phyloP scores from a whole-genome alignment of 2,888 invertebrate genomes.

The Hartigia nigra region DNA sequence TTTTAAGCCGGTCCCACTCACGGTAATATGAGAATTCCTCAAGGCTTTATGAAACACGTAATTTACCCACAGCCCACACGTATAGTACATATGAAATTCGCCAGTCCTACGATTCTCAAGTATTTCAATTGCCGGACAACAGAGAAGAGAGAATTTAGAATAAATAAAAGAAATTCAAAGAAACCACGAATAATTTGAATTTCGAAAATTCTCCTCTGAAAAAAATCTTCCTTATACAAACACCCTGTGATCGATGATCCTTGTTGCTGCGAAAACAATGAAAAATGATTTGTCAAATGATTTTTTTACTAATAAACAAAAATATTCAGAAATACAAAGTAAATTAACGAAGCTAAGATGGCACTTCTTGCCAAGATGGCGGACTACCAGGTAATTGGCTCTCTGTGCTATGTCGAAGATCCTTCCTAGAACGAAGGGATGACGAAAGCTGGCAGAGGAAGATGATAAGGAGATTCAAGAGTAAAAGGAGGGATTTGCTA shows the following conservation, averaged over 20 bases:
- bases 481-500: neutral
- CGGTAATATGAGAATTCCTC: neutral
- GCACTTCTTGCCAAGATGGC: constrained; percentile 41
- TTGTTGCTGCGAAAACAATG: neutral
- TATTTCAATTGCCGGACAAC: neutral
- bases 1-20: neutral
- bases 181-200: neutral
- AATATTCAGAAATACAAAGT: neutral
- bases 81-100: neutral
- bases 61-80: neutral
- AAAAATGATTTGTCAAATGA: neutral
- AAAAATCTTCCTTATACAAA: neutral
- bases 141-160: neutral
- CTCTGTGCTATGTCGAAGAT: constrained; percentile 25
- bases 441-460: neutral
- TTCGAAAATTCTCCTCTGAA: neutral
- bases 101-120: neutral
- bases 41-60: neutral
- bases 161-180: neutral
- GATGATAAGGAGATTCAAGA: neutral
- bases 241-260: neutral
- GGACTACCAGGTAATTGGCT: constrained; percentile 42
- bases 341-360: constrained; percentile 32
- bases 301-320: neutral
- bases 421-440: constrained; percentile 22